A percentile compares a stretch with the other conserved stretches of the same genome.
Evolutionary conservation across 2,113 vertebrate species (phyloP).

Genomic region (Xerus inauris): DNA sequence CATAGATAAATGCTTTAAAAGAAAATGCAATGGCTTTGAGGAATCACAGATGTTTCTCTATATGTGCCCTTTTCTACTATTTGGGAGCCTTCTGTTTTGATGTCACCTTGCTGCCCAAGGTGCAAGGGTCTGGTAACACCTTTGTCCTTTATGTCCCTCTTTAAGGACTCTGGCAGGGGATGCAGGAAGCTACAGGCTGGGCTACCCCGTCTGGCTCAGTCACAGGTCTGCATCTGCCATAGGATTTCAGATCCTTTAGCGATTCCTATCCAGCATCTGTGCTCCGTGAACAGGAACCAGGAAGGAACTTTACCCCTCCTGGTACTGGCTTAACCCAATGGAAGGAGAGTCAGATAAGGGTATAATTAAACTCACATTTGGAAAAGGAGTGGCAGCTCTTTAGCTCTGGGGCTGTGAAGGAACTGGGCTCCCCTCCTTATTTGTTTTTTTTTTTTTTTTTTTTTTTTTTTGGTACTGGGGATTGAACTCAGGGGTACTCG

Average conservation of each 20-base stretch:
- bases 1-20: not conserved
- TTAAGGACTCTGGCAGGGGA: not conserved
- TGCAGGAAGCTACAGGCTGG: not conserved
- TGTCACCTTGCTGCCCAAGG: not conserved
- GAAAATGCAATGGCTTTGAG: not conserved
- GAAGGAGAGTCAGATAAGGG: slow-evolving; percentile 58
- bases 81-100: not conserved
- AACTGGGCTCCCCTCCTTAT: too few species aligned
- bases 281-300: slow-evolving; percentile 35
- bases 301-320: slow-evolving; percentile 56
- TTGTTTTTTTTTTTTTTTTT: too few species aligned
- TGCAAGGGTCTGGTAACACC: not conserved
- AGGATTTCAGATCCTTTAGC: not conserved
- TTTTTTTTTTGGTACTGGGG: too few species aligned
- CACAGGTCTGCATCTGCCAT: not conserved
- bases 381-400: not conserved
- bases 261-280: not conserved
- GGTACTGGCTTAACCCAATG: slow-evolving; percentile 25
- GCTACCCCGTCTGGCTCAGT: not conserved
- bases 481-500: too few species aligned
- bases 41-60: not conserved
- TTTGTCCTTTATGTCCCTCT: not conserved
- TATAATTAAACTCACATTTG: slow-evolving; percentile 29
- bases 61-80: rapidly evolving
- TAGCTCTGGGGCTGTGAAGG: not conserved